These are phyloP conservation scores for Sinocyclocheilus anshuiensis DNA, from an alignment of 2,113 vertebrate species.

Conservation along the genomic window DNA sequence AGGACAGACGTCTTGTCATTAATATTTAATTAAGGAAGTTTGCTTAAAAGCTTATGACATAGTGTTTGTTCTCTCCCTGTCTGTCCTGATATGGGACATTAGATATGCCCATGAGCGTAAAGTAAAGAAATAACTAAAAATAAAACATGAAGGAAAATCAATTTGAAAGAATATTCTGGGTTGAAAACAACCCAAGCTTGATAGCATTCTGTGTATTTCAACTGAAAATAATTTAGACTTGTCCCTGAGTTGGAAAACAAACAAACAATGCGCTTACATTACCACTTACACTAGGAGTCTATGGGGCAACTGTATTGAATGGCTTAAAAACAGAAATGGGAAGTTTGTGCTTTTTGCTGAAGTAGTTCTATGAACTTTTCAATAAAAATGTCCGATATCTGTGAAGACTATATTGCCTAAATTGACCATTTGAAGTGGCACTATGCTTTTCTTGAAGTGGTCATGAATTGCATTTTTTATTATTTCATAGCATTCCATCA, in stretches of 20 bases:
- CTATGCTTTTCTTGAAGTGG: background rate
- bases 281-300: background rate
- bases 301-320: background rate
- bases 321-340: background rate
- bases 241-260: background rate
- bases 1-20: slow-evolving; percentile 15
- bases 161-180: background rate
- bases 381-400: background rate
- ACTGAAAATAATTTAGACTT: background rate
- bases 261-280: background rate
- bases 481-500: background rate
- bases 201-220: background rate
- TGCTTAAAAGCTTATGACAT: slow-evolving; percentile 8
- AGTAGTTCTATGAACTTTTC: background rate
- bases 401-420: background rate
- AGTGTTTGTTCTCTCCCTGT: background rate
- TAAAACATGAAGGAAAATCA: background rate
- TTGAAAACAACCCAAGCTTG: background rate
- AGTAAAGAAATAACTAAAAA: background rate
- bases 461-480: background rate
- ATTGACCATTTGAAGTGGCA: background rate
- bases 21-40: background rate
- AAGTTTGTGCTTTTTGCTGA: background rate
- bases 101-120: background rate
- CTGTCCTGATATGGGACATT: background rate